These are phyloP conservation scores for Pocillopora meandrina DNA, from an alignment of 92 coral and sea anemone genomes.

Conservation along the genomic window DNA sequence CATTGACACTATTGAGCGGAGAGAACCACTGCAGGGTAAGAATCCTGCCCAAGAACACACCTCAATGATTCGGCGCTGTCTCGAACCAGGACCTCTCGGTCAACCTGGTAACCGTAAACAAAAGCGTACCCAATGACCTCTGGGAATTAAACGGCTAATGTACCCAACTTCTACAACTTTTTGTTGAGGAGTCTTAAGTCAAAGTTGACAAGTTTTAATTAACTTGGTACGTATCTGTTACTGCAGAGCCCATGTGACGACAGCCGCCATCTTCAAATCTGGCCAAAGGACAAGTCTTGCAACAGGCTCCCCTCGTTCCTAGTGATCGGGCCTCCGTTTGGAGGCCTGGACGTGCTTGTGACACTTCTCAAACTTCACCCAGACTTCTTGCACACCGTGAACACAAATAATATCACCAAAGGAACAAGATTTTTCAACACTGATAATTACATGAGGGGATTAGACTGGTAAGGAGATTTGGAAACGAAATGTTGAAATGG, in stretches of 20 bases:
- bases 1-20: too few species aligned
- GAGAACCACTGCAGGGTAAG: too few species aligned
- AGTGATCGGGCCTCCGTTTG: slow-evolving; percentile 93
- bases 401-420: slow-evolving; percentile 37
- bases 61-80: too few species aligned
- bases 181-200: too few species aligned
- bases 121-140: too few species aligned
- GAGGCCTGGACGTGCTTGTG: slow-evolving; percentile 85
- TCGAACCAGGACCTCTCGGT: too few species aligned
- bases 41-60: too few species aligned
- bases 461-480: slow-evolving; percentile 81
- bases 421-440: slow-evolving; percentile 88
- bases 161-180: too few species aligned
- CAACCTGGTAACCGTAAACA: too few species aligned
- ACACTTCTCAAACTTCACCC: slow-evolving; percentile 81
- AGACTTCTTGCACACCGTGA: slow-evolving; percentile 58
- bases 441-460: slow-evolving; percentile 90
- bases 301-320: slow-evolving; percentile 89
- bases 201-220: background rate
- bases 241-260: slow-evolving; percentile 94
- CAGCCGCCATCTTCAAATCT: slow-evolving; percentile 89
- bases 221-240: background rate
- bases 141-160: too few species aligned
- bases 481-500: background rate
- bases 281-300: slow-evolving; percentile 91